Percentiles rank a stretch among this genome's conserved stretches.
Conservation (phyloP, 2,888 invertebrate species). For the Amaurobius ferox region DNA sequence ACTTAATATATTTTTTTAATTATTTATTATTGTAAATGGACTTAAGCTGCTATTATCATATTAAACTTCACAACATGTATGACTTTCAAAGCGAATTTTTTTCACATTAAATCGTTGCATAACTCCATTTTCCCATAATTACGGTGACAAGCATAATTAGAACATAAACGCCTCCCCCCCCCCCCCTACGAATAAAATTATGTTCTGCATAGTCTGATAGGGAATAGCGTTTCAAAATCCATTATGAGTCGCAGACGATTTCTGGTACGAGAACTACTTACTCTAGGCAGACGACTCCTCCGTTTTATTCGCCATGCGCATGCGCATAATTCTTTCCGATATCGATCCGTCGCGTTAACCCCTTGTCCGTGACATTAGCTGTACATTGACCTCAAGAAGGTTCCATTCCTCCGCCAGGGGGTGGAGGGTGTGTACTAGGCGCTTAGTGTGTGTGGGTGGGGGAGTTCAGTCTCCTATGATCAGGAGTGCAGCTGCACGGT, state of each 20-base stretch:
- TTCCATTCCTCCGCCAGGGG: constrained; percentile 22
- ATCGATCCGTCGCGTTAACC: constrained; percentile 45
- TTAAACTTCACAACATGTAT: too few relatives aligned
- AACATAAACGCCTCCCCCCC: neutral
- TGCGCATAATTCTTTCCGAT: neutral
- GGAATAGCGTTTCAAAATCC: constrained; percentile 28
- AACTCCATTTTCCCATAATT: too few relatives aligned
- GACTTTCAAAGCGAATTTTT: too few relatives aligned
- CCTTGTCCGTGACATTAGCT: constrained; percentile 69
- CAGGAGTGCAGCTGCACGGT: neutral
- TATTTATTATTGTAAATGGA: too few relatives aligned
- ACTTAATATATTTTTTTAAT: too few relatives aligned
- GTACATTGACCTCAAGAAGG: constrained; percentile 61
- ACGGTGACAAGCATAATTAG: too few relatives aligned
- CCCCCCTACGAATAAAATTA: neutral
- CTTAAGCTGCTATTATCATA: too few relatives aligned
- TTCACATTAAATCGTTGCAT: too few relatives aligned
- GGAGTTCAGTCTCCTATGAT: neutral
- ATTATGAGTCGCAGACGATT: constrained; percentile 50
- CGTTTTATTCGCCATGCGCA: neutral
- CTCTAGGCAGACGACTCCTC: constrained; percentile 29
- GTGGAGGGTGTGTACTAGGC: neutral
- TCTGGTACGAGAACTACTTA: constrained; percentile 15
- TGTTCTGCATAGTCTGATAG: too few relatives aligned
- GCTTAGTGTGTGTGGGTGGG: too few relatives aligned